Evolutionary conservation across 2,888 invertebrate genomes (phyloP).

Genomic region (Volucella inflata): DNA sequence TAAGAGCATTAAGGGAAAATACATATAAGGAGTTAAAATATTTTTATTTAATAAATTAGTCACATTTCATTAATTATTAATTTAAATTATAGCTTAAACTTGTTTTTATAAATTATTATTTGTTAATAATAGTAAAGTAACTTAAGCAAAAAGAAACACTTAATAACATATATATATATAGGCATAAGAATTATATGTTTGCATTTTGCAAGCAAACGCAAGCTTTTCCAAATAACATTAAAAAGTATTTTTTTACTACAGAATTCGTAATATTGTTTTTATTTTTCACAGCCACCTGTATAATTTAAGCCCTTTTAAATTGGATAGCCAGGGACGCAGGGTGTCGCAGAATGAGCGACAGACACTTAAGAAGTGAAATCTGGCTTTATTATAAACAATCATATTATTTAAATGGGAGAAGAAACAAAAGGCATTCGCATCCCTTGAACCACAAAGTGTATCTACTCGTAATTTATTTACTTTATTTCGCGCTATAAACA

Average conservation of each 20-base stretch:
- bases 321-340: not conserved
- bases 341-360: too few relatives aligned
- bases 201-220: constrained; percentile 2
- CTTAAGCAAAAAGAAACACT: constrained; percentile 41
- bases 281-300: constrained; percentile 55
- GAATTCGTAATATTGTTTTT: constrained; percentile 27
- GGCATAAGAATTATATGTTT: not conserved
- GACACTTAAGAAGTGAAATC: too few relatives aligned
- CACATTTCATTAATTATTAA: constrained; percentile 35
- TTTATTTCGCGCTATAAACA: too few relatives aligned
- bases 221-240: not conserved
- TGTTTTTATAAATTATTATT: constrained; percentile 20
- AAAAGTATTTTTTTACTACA: constrained; percentile 1
- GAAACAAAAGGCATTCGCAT: too few relatives aligned
- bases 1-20: too few relatives aligned
- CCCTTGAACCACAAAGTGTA: too few relatives aligned
- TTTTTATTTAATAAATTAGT: constrained; percentile 44
- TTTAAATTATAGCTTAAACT: not conserved
- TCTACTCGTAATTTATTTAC: too few relatives aligned
- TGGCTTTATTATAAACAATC: too few relatives aligned
- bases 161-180: constrained; percentile 21
- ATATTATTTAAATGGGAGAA: too few relatives aligned
- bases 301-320: not conserved
- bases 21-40: too few relatives aligned
- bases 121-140: constrained; percentile 6